Conservation (phyloP, 2,113 vertebrate genomes). For the Phyllopteryx taeniolatus region DNA sequence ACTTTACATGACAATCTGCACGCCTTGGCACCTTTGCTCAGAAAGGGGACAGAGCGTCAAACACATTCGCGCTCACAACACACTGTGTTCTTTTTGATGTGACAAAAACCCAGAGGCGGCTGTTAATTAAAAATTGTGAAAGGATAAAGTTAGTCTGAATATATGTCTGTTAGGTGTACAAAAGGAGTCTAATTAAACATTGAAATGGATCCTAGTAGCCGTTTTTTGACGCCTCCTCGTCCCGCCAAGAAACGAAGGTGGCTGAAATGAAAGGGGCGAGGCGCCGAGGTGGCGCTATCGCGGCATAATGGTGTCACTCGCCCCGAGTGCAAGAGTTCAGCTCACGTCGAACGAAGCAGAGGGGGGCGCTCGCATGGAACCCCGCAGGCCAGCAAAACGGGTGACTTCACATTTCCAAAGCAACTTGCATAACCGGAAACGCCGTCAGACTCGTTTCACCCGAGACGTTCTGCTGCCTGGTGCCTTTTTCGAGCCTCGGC, state of each 20-base stretch:
- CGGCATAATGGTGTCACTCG: slow-evolving; percentile 18
- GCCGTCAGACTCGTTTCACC: slow-evolving; percentile 6
- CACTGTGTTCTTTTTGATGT: slow-evolving; percentile 2
- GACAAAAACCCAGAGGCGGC: slow-evolving; percentile 61
- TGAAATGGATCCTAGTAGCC: slow-evolving; percentile 66
- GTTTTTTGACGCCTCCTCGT: slow-evolving; percentile 57
- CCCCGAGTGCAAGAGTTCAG: slow-evolving; percentile 37
- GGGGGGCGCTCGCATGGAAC: slow-evolving; percentile 14
- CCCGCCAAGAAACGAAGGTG: slow-evolving; percentile 54
- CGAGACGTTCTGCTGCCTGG: background rate
- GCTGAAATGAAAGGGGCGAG: slow-evolving; percentile 58
- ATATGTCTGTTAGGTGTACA: slow-evolving; percentile 66
- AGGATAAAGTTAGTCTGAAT: slow-evolving; percentile 70
- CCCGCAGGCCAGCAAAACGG: slow-evolving; percentile 11
- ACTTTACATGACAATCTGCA: slow-evolving; percentile 26
- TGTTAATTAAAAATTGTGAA: slow-evolving; percentile 76
- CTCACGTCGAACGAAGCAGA: slow-evolving; percentile 7
- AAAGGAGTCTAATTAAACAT: slow-evolving; percentile 74
- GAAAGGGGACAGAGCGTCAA: slow-evolving; percentile 30
- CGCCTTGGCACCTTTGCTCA: slow-evolving; percentile 43
- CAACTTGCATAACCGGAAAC: slow-evolving; percentile 10
- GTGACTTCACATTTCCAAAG: slow-evolving; percentile 24
- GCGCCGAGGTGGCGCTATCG: slow-evolving; percentile 46
- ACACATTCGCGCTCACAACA: slow-evolving; percentile 7
- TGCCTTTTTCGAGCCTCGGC: background rate